Conservation (phyloP, 23 tunicate species). For the Diplosoma virens region DNA sequence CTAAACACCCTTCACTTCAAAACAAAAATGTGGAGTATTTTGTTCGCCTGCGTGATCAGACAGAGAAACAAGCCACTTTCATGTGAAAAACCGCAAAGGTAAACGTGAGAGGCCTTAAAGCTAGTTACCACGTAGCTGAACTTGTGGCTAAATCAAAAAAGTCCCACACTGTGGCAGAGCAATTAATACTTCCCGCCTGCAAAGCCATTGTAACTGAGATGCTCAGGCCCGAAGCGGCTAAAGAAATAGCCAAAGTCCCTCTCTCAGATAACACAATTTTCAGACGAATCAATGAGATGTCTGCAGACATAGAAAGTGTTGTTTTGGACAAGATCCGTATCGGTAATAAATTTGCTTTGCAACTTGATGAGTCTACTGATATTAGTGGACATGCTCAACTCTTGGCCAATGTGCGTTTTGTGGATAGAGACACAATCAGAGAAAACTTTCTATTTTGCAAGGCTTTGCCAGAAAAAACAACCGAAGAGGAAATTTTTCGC, state of each 20-base stretch:
- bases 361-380: conserved; percentile 41
- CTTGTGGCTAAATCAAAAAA: conserved; percentile 49
- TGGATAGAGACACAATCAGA: conserved; percentile 38
- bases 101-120: conserved; percentile 19
- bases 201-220: conserved; percentile 48
- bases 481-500: conserved; percentile 43
- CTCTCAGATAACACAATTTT: conserved; percentile 42
- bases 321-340: conserved; percentile 24
- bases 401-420: conserved; percentile 49
- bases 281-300: conserved; percentile 37
- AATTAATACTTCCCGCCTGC: conserved; percentile 44
- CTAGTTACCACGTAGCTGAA: conserved; percentile 39
- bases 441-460: conserved; percentile 35
- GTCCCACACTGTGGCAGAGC: conserved; percentile 49
- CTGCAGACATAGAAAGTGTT: conserved; percentile 29
- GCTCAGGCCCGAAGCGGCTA: conserved; percentile 46
- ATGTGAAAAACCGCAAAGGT: conserved; percentile 35
- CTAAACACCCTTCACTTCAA: conserved; percentile 39
- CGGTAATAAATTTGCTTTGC: conserved; percentile 27
- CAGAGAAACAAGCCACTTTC: conserved; percentile 32
- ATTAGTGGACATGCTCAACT: conserved; percentile 50
- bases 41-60: conserved; percentile 41
- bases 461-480: conserved; percentile 25
- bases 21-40: conserved; percentile 42
- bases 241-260: conserved; percentile 38